These are phyloP conservation scores for Mola mola DNA, from an alignment of 2,113 vertebrate genomes.

Conservation along the genomic window DNA sequence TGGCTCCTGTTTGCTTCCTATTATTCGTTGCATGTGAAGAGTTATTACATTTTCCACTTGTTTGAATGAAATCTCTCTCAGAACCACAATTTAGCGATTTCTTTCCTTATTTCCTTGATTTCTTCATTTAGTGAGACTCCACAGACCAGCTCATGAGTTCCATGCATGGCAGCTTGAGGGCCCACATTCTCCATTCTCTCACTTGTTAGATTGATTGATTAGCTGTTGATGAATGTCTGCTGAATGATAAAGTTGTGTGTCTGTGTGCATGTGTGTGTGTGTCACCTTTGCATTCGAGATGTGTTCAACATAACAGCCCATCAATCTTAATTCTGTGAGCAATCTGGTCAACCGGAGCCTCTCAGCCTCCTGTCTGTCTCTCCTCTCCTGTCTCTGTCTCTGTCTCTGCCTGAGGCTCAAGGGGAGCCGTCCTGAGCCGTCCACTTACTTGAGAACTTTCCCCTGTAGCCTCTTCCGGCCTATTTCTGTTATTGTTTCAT, in stretches of 20 bases:
- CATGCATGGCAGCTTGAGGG: slow-evolving; percentile 21
- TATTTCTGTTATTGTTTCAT: slow-evolving; percentile 2
- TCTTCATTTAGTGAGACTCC: slow-evolving; percentile 18
- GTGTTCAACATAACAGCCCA: slow-evolving; percentile 50
- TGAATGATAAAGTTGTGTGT: slow-evolving; percentile 46
- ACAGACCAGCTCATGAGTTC: slow-evolving; percentile 6
- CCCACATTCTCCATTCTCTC: slow-evolving; percentile 26
- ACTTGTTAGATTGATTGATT: slow-evolving; percentile 59
- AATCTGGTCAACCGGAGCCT: slow-evolving; percentile 66
- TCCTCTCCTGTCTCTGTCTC: slow-evolving; percentile 41
- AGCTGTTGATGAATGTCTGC: slow-evolving; percentile 34
- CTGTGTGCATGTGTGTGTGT: slow-evolving; percentile 23
- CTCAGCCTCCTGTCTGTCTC: slow-evolving; percentile 53
- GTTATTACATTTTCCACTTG: slow-evolving; percentile 1
- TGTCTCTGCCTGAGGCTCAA: slow-evolving; percentile 45
- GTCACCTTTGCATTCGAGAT: slow-evolving; percentile 44
- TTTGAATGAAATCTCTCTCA: neutral
- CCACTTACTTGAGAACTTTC: slow-evolving; percentile 39
- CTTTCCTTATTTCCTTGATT: slow-evolving; percentile 5
- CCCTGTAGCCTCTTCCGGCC: slow-evolving; percentile 39
- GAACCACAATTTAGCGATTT: neutral
- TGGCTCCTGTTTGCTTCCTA: slow-evolving; percentile 6
- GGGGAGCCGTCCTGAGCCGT: slow-evolving; percentile 32
- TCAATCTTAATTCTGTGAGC: slow-evolving; percentile 67
- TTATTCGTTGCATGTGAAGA: slow-evolving; percentile 2